Evolutionary conservation across 2,797 vertebrate genomes (phyloP).

Genomic region (Lepilemur ruficaudatus): DNA sequence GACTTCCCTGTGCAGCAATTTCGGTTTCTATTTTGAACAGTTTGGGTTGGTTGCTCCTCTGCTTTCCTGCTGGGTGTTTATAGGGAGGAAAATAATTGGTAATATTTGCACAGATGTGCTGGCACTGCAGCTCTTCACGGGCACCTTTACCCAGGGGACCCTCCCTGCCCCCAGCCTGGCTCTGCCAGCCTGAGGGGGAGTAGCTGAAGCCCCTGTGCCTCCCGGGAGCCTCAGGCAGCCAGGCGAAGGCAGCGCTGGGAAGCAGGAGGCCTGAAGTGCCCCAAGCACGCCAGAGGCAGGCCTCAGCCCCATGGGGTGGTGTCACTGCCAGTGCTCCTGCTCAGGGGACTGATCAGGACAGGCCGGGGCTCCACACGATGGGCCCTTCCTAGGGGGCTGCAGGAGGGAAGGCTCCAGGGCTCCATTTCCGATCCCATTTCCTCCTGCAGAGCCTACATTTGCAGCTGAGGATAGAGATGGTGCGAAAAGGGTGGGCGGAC

Average conservation of each 20-base stretch:
- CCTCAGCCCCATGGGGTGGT: not conserved
- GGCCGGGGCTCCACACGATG: not conserved
- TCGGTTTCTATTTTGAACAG: slow-evolving; percentile 78
- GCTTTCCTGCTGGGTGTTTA: slow-evolving; percentile 78
- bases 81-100: slow-evolving; percentile 78
- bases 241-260: not conserved
- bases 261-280: slow-evolving; percentile 33
- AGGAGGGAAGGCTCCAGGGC: not conserved
- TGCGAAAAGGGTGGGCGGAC: not conserved
- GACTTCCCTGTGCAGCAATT: slow-evolving; percentile 66
- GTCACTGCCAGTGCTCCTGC: not conserved
- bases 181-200: not conserved
- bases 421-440: not conserved
- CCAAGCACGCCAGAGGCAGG: slow-evolving; percentile 24
- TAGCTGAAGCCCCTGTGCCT: not conserved
- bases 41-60: slow-evolving; percentile 71
- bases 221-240: not conserved
- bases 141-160: slow-evolving; percentile 69
- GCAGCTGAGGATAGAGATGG: not conserved
- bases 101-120: slow-evolving; percentile 80
- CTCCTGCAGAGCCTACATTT: slow-evolving; percentile 8
- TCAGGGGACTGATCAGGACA: not conserved
- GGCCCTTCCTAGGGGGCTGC: not conserved
- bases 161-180: slow-evolving; percentile 5
- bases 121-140: slow-evolving; percentile 54